phyloP scores from a whole-genome alignment of 2,797 vertebrate genomes.

The Nannoperca obscura region DNA sequence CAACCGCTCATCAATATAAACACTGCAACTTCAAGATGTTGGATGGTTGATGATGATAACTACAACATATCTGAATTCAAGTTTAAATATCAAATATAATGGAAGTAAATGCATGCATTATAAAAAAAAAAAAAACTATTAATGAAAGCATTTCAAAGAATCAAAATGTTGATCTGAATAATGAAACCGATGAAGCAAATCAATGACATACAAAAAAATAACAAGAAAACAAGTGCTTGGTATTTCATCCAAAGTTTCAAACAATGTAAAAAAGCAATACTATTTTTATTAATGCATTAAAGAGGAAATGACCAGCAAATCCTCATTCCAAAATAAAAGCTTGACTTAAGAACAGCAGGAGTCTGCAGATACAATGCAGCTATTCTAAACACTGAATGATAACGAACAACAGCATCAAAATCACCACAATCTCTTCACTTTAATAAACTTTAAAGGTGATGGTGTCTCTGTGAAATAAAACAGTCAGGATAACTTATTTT shows the following conservation, averaged over 20 bases:
- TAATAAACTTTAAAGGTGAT: background rate
- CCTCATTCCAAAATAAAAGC: conserved; percentile 67
- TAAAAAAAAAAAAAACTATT: conserved; percentile 43
- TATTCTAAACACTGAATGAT: conserved; percentile 9
- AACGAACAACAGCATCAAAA: conserved; percentile 32
- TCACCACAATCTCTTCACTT: background rate
- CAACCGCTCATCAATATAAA: conserved; percentile 37
- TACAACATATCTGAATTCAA: conserved; percentile 56
- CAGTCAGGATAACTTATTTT: background rate
- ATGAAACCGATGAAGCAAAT: conserved; percentile 32
- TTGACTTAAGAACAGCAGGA: conserved; percentile 43
- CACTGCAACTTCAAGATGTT: conserved; percentile 43
- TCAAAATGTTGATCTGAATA: conserved; percentile 17
- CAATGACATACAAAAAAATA: background rate
- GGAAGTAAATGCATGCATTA: conserved; percentile 70
- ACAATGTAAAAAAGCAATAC: conserved; percentile 55
- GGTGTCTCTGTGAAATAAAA: conserved; percentile 3
- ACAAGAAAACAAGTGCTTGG: conserved; percentile 67
- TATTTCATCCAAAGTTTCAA: conserved; percentile 39
- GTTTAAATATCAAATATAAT: conserved; percentile 63
- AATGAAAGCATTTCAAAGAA: conserved; percentile 54
- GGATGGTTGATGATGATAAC: conserved; percentile 27
- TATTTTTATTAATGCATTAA: conserved; percentile 32
- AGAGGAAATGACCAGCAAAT: conserved; percentile 84
- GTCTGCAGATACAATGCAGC: conserved; percentile 29